A percentile compares a stretch with the other conserved stretches of the same genome.
phyloP scores from a whole-genome alignment of 2,113 vertebrate species.

The crab-eating macaque (Macaca fascicularis) region T2T-MFA8v1.1 NC_088385.1:10084001-10084500 shows the following conservation, averaged over 20 bases:
- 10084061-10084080: no score
- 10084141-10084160: background rate
- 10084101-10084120: no score
- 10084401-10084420: background rate
- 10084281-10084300: background rate
- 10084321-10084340: background rate
- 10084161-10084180: background rate
- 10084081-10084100: no score
- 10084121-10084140: background rate
- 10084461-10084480: background rate
- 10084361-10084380: background rate
- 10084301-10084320: background rate
- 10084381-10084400: background rate
- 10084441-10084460: background rate
- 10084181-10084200: background rate
- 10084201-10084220: background rate
- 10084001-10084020: no score
- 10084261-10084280: background rate
- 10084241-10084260: background rate
- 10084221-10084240: background rate
- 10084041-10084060: no score
- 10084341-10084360: background rate
- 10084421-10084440: background rate
- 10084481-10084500: background rate
- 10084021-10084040: no score